Base-by-base conservation (phyloP, 2,888 invertebrate genomes). In the Drosophila gaucha region DNA sequence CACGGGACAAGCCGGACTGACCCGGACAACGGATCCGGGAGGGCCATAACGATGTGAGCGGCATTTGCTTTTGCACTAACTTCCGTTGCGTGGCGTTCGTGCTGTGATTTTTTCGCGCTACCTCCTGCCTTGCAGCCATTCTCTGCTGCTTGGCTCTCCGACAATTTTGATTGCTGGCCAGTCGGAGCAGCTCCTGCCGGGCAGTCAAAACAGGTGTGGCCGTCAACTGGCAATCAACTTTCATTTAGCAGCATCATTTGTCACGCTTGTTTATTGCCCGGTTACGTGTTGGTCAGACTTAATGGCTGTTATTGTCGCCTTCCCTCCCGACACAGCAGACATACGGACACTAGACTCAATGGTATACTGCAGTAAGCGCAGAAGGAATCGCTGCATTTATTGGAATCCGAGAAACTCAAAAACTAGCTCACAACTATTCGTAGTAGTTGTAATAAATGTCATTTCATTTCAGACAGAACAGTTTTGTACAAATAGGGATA, bases 231-330 rank as follows among this genome's bases (percentile, higher is more conserved):
- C 90, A 90, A 91, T 90, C 90, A 90, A 91, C 90, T 89, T 89
- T 89, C 90, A 90, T 90, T 90, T 90, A 90, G 90, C 89, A 89
- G 89, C 90, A 90, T 91, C 90, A 90, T 90, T 90, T 91, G 90
- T 91, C 91, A 90, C 89, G 88, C 85, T 86, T 89, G 80, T 89
- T 89, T 89, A 87, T 88, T 83, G 82, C 82, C 82, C 80, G 69
- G 78, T 78, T 82, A 82, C 84, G 82, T 82, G 82, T 71, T 82
- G 82, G 79, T 65, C 84, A 74, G 64, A 75, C 73, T 84, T 79
- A 84, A 84, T 82, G 82, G 77, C 70, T 82, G 82, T 79, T 82
- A 82, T 82, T 84, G 84, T 82, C 73, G 51, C 51, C 50, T 30
- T 58, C 33, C 43, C 41, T 4, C 28, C n/a, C 31, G 12, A 20